These are phyloP conservation scores for Trachelus stipa DNA, from an alignment of 2,888 invertebrate species.

Conservation along the genomic window DNA sequence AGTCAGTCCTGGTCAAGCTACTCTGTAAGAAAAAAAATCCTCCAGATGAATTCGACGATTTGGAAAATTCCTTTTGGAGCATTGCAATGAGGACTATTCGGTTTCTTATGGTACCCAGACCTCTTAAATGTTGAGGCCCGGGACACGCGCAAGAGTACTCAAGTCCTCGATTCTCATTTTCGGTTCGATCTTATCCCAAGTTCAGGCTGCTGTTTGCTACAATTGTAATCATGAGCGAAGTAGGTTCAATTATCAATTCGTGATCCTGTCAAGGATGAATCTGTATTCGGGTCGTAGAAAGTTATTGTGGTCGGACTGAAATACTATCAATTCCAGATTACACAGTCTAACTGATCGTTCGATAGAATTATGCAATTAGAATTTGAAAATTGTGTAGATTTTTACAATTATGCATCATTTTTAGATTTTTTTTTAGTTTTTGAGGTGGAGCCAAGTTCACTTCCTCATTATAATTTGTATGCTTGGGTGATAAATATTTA, in stretches of 20 bases:
- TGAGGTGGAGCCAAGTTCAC: not conserved
- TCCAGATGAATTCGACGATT: not conserved
- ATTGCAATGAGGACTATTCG: not conserved
- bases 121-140: not conserved
- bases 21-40: constrained; percentile 45
- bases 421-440: not conserved
- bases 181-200: constrained; percentile 1
- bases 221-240: not conserved
- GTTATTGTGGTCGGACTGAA: not conserved
- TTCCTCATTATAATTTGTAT: not conserved
- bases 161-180: constrained; percentile 7
- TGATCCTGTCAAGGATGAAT: too few species aligned
- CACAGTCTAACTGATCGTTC: not conserved
- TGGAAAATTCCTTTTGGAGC: not conserved
- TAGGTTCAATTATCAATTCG: not conserved
- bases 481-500: not conserved
- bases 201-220: not conserved
- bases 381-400: not conserved
- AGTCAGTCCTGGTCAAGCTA: constrained; percentile 61
- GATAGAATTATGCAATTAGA: not conserved
- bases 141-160: not conserved
- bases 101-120: not conserved
- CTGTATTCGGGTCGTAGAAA: too few species aligned
- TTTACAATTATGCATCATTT: not conserved
- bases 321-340: not conserved